A percentile compares a stretch with the other conserved stretches of the same genome.
phyloP scores from a whole-genome alignment of 2,888 invertebrate genomes.

The Mylabris sibirica region DNA sequence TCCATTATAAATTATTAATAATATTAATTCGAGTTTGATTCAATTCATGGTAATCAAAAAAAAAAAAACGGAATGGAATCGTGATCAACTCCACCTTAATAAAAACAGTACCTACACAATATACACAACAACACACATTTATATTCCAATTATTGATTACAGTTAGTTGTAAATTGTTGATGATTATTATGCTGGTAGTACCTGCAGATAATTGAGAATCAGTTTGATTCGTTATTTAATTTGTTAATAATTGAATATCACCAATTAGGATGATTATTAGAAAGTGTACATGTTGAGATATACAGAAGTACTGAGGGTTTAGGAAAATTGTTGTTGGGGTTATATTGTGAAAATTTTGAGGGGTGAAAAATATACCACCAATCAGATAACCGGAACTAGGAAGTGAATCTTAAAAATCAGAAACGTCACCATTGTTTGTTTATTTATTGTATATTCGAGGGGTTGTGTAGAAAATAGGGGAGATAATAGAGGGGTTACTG shows the following conservation, averaged over 20 bases:
- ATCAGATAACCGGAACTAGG: constrained; percentile 53
- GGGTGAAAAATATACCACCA: constrained; percentile 41
- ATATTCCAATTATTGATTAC: neutral
- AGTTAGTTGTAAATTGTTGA: constrained; percentile 15
- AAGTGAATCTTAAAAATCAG: constrained; percentile 41
- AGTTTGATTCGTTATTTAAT: neutral
- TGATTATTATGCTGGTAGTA: neutral
- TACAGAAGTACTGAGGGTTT: neutral
- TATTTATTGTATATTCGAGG: neutral
- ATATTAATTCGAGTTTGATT: neutral
- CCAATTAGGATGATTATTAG: neutral
- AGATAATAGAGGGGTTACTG: neutral
- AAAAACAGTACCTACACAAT: neutral
- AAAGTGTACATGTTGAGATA: neutral
- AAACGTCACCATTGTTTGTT: neutral
- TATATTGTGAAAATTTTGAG: neutral
- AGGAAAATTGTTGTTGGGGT: neutral
- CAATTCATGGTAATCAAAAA: neutral
- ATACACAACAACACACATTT: neutral
- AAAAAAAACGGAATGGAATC: neutral
- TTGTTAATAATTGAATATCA: neutral
- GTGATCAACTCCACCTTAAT: neutral
- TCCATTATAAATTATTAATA: neutral
- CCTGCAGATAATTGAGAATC: neutral
- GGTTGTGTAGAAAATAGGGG: too few relatives aligned